These are phyloP conservation scores for Falco novaeseelandiae DNA, from an alignment of 2,797 vertebrate species.

Conservation along the genomic window DNA sequence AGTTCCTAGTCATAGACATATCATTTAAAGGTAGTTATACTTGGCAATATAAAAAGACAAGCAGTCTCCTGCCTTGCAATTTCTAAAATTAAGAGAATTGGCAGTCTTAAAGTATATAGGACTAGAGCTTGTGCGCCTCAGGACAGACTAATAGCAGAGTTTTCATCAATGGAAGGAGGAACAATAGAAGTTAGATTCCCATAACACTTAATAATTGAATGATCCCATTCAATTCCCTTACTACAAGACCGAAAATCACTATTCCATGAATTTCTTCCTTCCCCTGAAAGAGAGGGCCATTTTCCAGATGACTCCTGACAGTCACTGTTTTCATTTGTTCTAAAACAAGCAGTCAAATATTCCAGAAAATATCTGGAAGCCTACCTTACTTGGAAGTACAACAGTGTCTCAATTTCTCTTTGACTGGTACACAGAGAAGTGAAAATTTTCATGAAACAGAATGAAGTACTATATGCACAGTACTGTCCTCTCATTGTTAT, in stretches of 20 bases:
- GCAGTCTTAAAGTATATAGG: not conserved
- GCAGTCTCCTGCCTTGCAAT: not conserved
- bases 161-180: not conserved
- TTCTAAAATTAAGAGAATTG: not conserved
- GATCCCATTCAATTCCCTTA: not conserved
- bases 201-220: not conserved
- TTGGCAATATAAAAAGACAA: not conserved
- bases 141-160: not conserved
- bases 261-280: not conserved
- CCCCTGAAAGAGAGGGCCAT: not conserved
- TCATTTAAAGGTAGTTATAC: not conserved
- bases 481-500: not conserved
- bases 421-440: not conserved
- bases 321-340: not conserved
- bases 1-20: not conserved
- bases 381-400: not conserved
- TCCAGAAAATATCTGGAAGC: not conserved
- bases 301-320: not conserved
- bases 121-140: not conserved
- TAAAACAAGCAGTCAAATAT: not conserved
- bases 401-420: not conserved
- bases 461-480: not conserved
- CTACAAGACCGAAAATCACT: not conserved
- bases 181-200: not conserved
- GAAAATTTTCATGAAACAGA: not conserved